Base-by-base conservation (phyloP, 2,797 vertebrate species). In the Champsocephalus esox region DNA sequence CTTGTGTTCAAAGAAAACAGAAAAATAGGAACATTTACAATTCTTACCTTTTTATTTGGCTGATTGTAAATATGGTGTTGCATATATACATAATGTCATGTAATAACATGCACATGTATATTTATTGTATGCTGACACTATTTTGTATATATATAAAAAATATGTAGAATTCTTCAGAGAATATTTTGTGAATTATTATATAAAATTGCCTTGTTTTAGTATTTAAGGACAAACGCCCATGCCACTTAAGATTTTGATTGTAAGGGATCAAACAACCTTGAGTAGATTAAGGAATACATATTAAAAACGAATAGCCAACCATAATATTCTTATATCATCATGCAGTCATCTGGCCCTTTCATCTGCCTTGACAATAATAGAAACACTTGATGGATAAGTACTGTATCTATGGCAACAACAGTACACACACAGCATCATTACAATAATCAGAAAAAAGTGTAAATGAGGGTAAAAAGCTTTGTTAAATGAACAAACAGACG, bases 331-430 rank as follows among this genome's bases (percentile, higher is more conserved):
- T 58, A 17, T 45, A 2, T 4, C 24, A 50, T 48, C 10, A 34
- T 52, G 32, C 58, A 46, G 10, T 75, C 34, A 67, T 64, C n/a
- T 66, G 17, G 14, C 13, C 1, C 34, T 65, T 64, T 74, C 13
- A 77, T 75, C 21, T 69, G 3, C 21, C 46, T 12, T 28, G 12
- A 43, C 32, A 70, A 68, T 56, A 68, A 56, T 1, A 71, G 51
- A 67, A 70, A 34, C 61, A 75, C 73, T 70, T 71, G 51, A 83
- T 56, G 38, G 21, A 9, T 4, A 50, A 1, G 58, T 73, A 21
- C 21, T 21, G 21, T 21, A 67, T 55, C 69, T 62, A 84, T 82
- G 75, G 66, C 55, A 81, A 86, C 77, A 50, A 1, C 16, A 6
- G 12, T 32, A 63, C 44, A 85, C 41, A 80, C 41, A 80, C 19